Percentiles rank a stretch among this genome's conserved stretches.
phyloP scores from a whole-genome alignment of 2,113 vertebrate genomes.

The Mormoops blainvillei region DNA sequence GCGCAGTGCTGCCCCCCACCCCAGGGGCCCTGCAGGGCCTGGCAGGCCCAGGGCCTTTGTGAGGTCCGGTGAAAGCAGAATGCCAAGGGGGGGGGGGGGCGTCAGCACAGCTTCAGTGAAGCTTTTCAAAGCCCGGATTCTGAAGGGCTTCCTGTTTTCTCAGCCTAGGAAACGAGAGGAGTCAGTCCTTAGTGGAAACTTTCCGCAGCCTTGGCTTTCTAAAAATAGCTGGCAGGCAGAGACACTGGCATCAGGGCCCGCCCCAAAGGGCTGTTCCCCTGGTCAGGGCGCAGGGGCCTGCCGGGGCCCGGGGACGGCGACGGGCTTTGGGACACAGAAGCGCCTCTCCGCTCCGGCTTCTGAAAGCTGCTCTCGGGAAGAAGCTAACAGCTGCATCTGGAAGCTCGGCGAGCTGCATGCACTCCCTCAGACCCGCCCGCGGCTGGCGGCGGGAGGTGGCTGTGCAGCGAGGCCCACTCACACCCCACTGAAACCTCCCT shows the following conservation, averaged over 20 bases:
- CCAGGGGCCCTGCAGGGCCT: not conserved
- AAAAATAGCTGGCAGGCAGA: slow-evolving; percentile 86
- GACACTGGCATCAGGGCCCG: slow-evolving; percentile 52
- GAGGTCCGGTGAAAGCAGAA: not conserved
- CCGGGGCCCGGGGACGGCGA: not conserved
- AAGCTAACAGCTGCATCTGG: fast-evolving
- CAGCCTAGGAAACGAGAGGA: slow-evolving; percentile 79
- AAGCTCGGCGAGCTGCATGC: fast-evolving
- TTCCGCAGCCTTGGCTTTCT: slow-evolving; percentile 78
- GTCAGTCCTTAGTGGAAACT: slow-evolving; percentile 87
- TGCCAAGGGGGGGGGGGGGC: slow-evolving; percentile 65
- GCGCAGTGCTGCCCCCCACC: fast-evolving
- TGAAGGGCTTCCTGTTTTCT: slow-evolving; percentile 84
- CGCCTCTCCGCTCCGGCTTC: not conserved
- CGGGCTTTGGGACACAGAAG: too few relatives aligned
- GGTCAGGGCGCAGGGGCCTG: slow-evolving; percentile 43
- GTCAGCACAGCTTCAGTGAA: not conserved
- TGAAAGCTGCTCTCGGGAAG: not conserved
- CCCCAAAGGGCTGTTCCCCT: slow-evolving; percentile 68
- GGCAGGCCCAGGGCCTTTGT: fast-evolving
- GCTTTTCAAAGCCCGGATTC: slow-evolving; percentile 51
- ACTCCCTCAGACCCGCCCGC: not conserved
- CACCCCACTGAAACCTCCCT: not conserved
- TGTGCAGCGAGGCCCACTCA: not conserved
- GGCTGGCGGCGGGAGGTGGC: not conserved